These are phyloP conservation scores for Xestia xanthographa DNA, from an alignment of 2,888 invertebrate genomes.

Conservation along the genomic window DNA sequence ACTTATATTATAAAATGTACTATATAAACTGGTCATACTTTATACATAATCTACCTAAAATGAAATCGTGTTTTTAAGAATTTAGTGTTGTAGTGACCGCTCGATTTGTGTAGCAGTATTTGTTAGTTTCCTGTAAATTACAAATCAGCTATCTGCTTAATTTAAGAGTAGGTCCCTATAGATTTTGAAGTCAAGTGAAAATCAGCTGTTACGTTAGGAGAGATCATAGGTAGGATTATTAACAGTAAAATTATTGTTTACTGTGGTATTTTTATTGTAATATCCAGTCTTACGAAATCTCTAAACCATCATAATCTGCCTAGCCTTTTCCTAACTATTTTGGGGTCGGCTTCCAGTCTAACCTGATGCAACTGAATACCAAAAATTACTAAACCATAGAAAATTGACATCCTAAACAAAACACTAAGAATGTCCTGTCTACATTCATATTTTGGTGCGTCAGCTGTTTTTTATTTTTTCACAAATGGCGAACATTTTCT, in stretches of 20 bases:
- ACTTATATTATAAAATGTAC: slow-evolving; percentile 18
- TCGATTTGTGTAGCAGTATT: background rate
- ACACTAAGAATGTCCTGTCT: background rate
- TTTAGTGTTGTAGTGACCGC: background rate
- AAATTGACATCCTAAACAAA: too few relatives aligned
- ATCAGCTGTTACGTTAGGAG: background rate
- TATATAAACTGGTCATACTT: slow-evolving; percentile 11
- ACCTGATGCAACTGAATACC: too few relatives aligned
- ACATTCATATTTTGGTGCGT: background rate
- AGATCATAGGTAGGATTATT: too few relatives aligned
- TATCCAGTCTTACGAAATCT: too few relatives aligned
- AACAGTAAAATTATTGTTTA: too few relatives aligned
- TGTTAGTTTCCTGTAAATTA: background rate
- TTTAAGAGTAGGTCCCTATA: too few relatives aligned
- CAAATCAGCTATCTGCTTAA: background rate
- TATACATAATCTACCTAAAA: background rate
- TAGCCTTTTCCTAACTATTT: too few relatives aligned
- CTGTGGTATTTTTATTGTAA: too few relatives aligned
- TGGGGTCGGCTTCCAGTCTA: too few relatives aligned
- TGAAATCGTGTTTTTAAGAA: slow-evolving; percentile 21
- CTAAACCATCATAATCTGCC: too few relatives aligned
- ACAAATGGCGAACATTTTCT: background rate
- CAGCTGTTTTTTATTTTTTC: background rate
- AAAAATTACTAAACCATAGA: too few relatives aligned
- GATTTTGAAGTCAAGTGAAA: background rate